phyloP scores from a whole-genome alignment of 2,888 invertebrate genomes.

The Sphaerophoria rueppellii region DNA sequence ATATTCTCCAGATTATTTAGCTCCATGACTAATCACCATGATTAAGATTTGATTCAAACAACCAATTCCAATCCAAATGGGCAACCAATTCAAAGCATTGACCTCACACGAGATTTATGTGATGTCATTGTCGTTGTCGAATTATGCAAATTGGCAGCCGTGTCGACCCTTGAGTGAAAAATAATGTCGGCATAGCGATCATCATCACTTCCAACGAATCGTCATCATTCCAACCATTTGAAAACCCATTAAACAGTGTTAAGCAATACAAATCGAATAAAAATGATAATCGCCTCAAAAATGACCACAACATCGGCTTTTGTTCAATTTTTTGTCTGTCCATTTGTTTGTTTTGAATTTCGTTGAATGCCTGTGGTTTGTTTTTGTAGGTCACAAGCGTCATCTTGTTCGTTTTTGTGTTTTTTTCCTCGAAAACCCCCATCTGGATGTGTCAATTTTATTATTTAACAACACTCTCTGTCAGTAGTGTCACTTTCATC shows the following conservation, averaged over 20 bases:
- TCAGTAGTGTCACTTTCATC: constrained; percentile 12
- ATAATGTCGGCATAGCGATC: constrained; percentile 17
- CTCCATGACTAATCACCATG: background rate
- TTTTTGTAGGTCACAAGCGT: constrained; percentile 46
- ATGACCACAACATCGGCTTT: constrained; percentile 27
- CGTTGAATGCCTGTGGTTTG: background rate
- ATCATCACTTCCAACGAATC: constrained; percentile 29
- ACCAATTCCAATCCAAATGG: background rate
- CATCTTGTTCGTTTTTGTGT: constrained; percentile 15
- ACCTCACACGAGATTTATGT: constrained; percentile 29
- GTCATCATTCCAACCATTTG: constrained; percentile 2
- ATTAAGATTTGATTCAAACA: constrained; percentile 7
- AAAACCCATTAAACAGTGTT: constrained; percentile 26
- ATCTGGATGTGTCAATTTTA: background rate
- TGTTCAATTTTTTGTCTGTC: background rate
- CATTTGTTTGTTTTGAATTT: background rate
- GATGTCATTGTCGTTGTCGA: background rate
- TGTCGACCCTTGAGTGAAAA: background rate
- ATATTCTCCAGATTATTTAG: too few relatives aligned
- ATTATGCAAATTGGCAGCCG: constrained; percentile 50
- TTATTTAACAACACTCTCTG: constrained; percentile 27
- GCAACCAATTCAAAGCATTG: constrained; percentile 22
- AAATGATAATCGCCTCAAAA: constrained; percentile 33
- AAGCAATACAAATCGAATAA: constrained; percentile 46
- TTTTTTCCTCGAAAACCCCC: constrained; percentile 4